Percentiles rank a stretch among this genome's conserved stretches.
phyloP scores from a whole-genome alignment of 2,888 invertebrate species.

The Cheilosia soror region DNA sequence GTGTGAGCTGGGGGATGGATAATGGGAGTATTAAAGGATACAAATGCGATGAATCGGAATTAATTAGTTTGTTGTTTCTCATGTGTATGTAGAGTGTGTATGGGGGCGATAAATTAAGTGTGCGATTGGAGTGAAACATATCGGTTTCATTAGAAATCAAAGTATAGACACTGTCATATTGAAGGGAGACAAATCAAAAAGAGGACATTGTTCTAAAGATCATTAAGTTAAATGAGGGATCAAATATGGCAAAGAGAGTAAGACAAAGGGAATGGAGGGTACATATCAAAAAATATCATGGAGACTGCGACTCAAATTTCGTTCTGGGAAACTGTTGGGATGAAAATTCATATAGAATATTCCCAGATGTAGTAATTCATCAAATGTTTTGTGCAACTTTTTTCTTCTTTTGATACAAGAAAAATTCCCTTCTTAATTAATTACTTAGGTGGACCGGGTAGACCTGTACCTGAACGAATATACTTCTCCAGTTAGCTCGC shows the following conservation, averaged over 20 bases:
- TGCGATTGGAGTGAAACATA: slow-evolving; percentile 16
- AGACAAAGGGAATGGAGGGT: not conserved
- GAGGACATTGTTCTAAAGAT: slow-evolving; percentile 26
- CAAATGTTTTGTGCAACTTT: too few relatives aligned
- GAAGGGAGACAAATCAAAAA: slow-evolving; percentile 14
- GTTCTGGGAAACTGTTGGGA: not conserved
- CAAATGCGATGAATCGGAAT: slow-evolving; percentile 71
- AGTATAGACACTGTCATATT: slow-evolving; percentile 1
- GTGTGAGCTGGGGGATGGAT: slow-evolving; percentile 14
- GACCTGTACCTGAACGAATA: too few relatives aligned
- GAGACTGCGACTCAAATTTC: not conserved
- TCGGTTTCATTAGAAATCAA: slow-evolving; percentile 45
- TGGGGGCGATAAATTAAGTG: slow-evolving; percentile 5
- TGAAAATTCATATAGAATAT: too few relatives aligned
- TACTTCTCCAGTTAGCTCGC: too few relatives aligned
- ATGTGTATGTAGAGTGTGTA: not conserved
- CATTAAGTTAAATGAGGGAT: slow-evolving; percentile 21
- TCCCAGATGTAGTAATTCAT: too few relatives aligned
- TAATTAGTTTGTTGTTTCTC: slow-evolving; percentile 69
- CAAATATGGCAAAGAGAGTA: not conserved
- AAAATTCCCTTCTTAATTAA: too few relatives aligned
- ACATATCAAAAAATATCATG: not conserved
- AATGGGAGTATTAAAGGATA: slow-evolving; percentile 60
- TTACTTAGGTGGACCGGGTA: too few relatives aligned
- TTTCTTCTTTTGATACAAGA: too few relatives aligned